phyloP scores from a whole-genome alignment of 2,888 invertebrate species.

The Nebria salina region DNA sequence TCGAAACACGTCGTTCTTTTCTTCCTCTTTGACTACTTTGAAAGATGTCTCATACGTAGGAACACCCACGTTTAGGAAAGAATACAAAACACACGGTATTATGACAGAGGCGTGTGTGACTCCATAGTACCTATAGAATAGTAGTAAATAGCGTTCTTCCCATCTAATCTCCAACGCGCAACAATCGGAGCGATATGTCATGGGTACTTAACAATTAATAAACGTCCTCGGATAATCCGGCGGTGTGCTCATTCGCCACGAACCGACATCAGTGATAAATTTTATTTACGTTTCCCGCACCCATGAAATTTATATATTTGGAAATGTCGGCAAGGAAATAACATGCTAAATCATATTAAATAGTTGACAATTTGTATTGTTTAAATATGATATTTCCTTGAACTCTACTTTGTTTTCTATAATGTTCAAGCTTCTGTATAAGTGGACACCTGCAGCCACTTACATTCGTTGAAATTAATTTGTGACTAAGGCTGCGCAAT shows the following conservation, averaged over 20 bases:
- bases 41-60: background rate
- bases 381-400: background rate
- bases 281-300: slow-evolving; percentile 16
- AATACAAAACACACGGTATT: background rate
- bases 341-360: background rate
- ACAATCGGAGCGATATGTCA: slow-evolving; percentile 45
- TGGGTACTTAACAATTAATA: slow-evolving; percentile 42
- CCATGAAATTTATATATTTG: background rate
- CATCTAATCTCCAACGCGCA: slow-evolving; percentile 31
- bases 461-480: slow-evolving; percentile 26
- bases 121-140: background rate
- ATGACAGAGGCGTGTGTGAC: background rate
- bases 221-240: slow-evolving; percentile 37
- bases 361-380: background rate
- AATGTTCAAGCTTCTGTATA: slow-evolving; percentile 33
- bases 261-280: slow-evolving; percentile 26
- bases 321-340: background rate
- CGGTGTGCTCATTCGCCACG: slow-evolving; percentile 11
- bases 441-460: slow-evolving; percentile 12
- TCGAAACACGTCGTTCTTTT: background rate
- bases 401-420: background rate
- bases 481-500: slow-evolving; percentile 11
- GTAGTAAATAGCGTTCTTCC: slow-evolving; percentile 9
- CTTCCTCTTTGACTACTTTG: background rate
- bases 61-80: slow-evolving; percentile 16